phyloP scores from a whole-genome alignment of 1,140 invertebrate genomes.

The Cotesia vestalis region DNA sequence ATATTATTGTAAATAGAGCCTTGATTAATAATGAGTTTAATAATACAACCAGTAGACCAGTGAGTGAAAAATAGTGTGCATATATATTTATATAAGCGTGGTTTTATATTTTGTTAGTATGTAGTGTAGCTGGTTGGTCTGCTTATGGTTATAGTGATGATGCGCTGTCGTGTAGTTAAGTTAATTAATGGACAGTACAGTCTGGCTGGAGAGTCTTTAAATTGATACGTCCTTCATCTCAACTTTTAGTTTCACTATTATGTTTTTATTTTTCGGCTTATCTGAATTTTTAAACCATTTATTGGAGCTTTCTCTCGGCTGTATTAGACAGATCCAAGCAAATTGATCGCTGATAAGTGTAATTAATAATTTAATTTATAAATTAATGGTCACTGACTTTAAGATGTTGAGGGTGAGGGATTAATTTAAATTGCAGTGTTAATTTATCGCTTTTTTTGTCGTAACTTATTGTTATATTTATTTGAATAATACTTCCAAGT shows the following conservation, averaged over 20 bases:
- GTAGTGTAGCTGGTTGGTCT: constrained; percentile 19
- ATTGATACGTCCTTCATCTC: constrained; percentile 65
- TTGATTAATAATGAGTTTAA: too few relatives aligned
- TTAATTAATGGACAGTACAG: constrained; percentile 67
- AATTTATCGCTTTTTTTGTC: constrained; percentile 6
- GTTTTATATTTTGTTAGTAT: constrained; percentile 14
- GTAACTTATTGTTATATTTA: constrained; percentile 13
- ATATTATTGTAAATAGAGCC: too few relatives aligned
- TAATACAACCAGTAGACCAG: too few relatives aligned
- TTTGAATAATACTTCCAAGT: not conserved
- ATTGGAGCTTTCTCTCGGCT: too few relatives aligned
- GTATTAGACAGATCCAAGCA: not conserved
- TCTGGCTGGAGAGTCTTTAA: constrained; percentile 62
- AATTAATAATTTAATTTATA: not conserved
- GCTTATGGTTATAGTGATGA: constrained; percentile 53
- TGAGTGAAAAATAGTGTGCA: not conserved
- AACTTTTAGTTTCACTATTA: constrained; percentile 52
- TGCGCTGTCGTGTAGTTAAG: constrained; percentile 63
- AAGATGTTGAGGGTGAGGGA: not conserved
- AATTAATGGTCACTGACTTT: not conserved
- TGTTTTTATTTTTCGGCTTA: constrained; percentile 11
- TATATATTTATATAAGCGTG: constrained; percentile 14
- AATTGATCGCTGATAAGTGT: not conserved
- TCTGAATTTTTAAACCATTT: not conserved
- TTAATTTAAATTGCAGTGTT: not conserved